Conservation (phyloP, 53 echinoderm and acorn worm genomes). For the Paelopatides confundens region DNA sequence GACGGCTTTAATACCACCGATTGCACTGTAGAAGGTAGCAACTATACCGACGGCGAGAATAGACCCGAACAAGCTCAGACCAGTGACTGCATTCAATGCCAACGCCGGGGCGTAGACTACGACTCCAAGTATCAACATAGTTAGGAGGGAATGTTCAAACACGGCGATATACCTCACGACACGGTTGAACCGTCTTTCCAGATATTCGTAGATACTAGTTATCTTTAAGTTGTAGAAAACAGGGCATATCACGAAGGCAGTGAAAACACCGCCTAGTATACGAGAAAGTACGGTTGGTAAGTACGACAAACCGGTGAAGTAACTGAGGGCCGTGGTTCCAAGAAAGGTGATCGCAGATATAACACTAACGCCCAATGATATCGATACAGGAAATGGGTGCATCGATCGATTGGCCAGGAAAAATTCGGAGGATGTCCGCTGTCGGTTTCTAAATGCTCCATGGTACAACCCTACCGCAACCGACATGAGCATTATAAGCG, state of each 20-base stretch:
- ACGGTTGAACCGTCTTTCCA: slow-evolving; percentile 15
- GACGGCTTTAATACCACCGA: slow-evolving; percentile 30
- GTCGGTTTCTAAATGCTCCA: background rate
- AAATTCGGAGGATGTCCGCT: background rate
- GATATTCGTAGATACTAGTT: slow-evolving; percentile 33
- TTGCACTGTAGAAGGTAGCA: slow-evolving; percentile 26
- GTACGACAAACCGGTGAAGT: background rate
- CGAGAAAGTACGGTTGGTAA: background rate
- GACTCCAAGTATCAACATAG: background rate
- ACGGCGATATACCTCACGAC: slow-evolving; percentile 4
- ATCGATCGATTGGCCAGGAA: slow-evolving; percentile 13
- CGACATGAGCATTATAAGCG: background rate
- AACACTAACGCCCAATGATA: slow-evolving; percentile 22
- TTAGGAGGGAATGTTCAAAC: background rate
- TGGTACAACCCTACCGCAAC: slow-evolving; percentile 5
- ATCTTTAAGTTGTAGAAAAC: slow-evolving; percentile 36
- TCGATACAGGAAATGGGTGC: background rate
- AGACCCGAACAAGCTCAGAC: background rate
- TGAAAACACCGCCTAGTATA: background rate
- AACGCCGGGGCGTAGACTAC: slow-evolving; percentile 26
- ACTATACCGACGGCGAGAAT: background rate
- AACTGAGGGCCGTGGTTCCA: background rate
- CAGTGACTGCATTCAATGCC: slow-evolving; percentile 36
- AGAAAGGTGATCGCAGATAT: slow-evolving; percentile 32
- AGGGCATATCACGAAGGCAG: background rate